A percentile compares a stretch with the other conserved stretches of the same genome.
These are phyloP conservation scores for Apteryx owenii DNA, from an alignment of 2,113 vertebrate genomes.

Conservation along the genomic window DNA sequence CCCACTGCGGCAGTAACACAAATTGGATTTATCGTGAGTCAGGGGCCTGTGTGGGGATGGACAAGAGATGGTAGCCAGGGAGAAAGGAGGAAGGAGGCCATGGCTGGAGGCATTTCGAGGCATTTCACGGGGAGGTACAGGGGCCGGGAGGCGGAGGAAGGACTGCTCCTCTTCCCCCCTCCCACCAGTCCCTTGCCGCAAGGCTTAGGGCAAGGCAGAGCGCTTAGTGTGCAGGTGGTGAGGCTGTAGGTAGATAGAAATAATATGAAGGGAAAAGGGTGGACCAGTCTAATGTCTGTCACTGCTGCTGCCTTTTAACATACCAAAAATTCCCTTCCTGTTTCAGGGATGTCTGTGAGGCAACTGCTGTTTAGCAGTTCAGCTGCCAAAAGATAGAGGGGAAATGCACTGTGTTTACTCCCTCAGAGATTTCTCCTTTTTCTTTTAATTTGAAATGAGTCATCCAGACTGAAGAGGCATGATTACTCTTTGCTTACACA, in stretches of 20 bases:
- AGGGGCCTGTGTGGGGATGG: not conserved
- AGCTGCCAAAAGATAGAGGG: not conserved
- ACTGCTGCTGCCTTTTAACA: not conserved
- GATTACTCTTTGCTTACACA: not conserved
- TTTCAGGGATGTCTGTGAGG: not conserved
- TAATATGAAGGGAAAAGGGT: fast-evolving
- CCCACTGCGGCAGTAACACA: not conserved
- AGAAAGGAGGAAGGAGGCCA: not conserved
- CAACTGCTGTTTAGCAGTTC: fast-evolving
- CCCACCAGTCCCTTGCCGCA: not conserved
- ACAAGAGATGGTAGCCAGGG: not conserved
- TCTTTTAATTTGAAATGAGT: not conserved
- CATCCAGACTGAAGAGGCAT: not conserved
- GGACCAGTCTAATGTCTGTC: not conserved
- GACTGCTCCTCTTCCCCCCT: fast-evolving
- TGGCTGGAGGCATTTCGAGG: not conserved
- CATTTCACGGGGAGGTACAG: no score
- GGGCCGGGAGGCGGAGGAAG: fast-evolving
- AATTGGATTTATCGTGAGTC: not conserved
- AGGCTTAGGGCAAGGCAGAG: not conserved
- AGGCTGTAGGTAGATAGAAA: not conserved
- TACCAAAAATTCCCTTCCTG: not conserved
- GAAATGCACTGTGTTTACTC: not conserved
- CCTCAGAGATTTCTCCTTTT: not conserved
- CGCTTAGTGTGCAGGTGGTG: fast-evolving